A percentile compares a stretch with the other conserved stretches of the same genome.
These are phyloP conservation scores for Verasper variegatus DNA, from an alignment of 2,113 vertebrate species.

Conservation along the genomic window DNA sequence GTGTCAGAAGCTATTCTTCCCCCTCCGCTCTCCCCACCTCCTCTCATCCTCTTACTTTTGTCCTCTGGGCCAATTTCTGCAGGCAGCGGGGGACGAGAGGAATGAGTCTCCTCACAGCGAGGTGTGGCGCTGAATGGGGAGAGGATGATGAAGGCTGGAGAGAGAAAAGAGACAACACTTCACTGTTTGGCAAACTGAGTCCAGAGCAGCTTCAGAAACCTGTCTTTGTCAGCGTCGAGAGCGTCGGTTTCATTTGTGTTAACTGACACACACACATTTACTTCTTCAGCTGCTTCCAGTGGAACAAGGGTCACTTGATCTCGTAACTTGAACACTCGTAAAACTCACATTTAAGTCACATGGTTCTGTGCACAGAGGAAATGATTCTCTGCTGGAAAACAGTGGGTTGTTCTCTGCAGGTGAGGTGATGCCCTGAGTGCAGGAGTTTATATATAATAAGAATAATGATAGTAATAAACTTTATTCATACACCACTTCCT, in stretches of 20 bases:
- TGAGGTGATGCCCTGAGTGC: too few relatives aligned
- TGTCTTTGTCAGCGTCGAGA: not conserved
- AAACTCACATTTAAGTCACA: too few relatives aligned
- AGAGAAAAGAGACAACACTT: slow-evolving; percentile 37
- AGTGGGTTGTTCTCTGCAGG: too few relatives aligned
- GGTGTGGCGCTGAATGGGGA: slow-evolving; percentile 47
- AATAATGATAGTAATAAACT: too few relatives aligned
- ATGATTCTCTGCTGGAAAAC: too few relatives aligned
- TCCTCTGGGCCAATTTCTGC: slow-evolving; percentile 66
- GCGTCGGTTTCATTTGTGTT: not conserved
- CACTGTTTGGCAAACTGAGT: slow-evolving; percentile 46
- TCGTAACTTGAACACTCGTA: not conserved
- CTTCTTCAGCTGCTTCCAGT: not conserved
- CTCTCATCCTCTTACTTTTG: slow-evolving; percentile 11
- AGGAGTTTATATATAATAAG: too few relatives aligned
- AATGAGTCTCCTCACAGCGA: slow-evolving; percentile 65
- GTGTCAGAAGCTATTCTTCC: slow-evolving; percentile 7
- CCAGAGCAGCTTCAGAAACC: slow-evolving; percentile 48
- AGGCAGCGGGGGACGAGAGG: slow-evolving; percentile 54
- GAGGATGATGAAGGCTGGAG: slow-evolving; percentile 63
- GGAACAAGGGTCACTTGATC: not conserved
- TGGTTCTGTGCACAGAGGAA: too few relatives aligned
- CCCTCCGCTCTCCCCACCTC: slow-evolving; percentile 1
- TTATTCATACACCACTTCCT: too few relatives aligned
- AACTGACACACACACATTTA: not conserved